These are phyloP conservation scores for Coecobrya sp. DNA, from an alignment of 2,888 invertebrate genomes.

Conservation along the genomic window DNA sequence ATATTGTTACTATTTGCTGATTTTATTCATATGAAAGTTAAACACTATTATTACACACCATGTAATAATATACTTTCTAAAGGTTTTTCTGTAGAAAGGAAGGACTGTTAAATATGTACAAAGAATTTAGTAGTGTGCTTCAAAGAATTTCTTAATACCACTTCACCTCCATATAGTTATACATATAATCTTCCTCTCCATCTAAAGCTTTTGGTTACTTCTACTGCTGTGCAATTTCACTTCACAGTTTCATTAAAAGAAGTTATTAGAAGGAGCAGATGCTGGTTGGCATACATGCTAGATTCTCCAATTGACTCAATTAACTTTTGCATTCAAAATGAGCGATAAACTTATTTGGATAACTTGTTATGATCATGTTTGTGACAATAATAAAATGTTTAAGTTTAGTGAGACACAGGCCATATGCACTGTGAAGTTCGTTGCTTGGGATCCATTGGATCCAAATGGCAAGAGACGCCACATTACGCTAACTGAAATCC, in stretches of 20 bases:
- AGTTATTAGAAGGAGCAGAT: constrained; percentile 39
- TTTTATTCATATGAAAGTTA: background rate
- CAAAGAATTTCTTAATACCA: constrained; percentile 33
- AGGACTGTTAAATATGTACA: background rate
- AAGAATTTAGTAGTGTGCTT: constrained; percentile 34
- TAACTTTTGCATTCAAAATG: constrained; percentile 62
- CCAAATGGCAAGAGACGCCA: constrained; percentile 5
- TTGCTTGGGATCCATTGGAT: constrained; percentile 52
- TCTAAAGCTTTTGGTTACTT: background rate
- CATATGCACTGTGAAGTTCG: background rate
- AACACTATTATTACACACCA: background rate
- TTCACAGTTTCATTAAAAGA: constrained; percentile 67
- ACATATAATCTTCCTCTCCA: background rate
- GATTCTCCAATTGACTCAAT: constrained; percentile 58
- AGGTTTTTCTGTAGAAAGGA: background rate
- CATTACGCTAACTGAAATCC: constrained; percentile 1
- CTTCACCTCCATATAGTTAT: constrained; percentile 16
- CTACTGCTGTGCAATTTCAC: constrained; percentile 52
- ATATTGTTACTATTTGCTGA: background rate
- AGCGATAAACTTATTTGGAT: constrained; percentile 48
- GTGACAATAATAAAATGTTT: constrained; percentile 38
- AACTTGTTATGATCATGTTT: constrained; percentile 36
- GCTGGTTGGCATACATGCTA: constrained; percentile 38
- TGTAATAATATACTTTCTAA: too few species aligned
- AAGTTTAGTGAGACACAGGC: background rate